Base-by-base conservation (phyloP, 2,888 invertebrate genomes). In the Elmis aenea region DNA sequence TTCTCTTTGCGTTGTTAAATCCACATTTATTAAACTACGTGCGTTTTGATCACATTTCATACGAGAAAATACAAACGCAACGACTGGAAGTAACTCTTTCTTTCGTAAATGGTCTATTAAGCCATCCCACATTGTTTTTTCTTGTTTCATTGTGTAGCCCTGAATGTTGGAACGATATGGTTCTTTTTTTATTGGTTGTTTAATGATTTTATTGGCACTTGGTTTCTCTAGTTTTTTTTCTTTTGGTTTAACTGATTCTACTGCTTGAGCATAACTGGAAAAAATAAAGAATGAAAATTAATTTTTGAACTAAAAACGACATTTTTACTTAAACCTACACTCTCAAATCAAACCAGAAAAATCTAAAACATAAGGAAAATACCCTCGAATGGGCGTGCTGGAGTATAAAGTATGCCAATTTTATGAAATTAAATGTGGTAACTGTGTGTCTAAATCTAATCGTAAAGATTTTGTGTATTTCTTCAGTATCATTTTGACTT, bases 11-110 rank as follows among this genome's bases (percentile, higher is more conserved):
- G 84, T 88, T 3, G 91, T 92, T 35, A 97, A 72, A 64, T 93
- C 88, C 1, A 85, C 71, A 0, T 77, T 76, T 64, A 71, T 71
- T 27, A 83, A 50, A 44, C 52, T 59, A 12, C 57, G 62, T 0
- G 83, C 79, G 53, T 81, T 83, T 29, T 70, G 71, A 55, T 89
- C 82, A 61, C 86, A 93, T 62, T 85, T 78, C 52, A 79, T 85
- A 46, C 92, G 73, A 0, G 96, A 96, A 48, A 99, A 77, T 0
- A 91, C 92, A 61, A 99, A 99, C 0, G 89, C 86, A 0, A 99
- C 94, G 0, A 91, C 89, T 0, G 99, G 99, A 33, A 99, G 71
- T 59, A 91, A 83, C 52, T 94, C 84, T 41, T 81, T 76, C 42
- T 81, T 77, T 18, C 18, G 27, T 31, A 99, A 74, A 68, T 91